Evolutionary conservation across 2,113 vertebrate species (phyloP).

Genomic region (Peucedramus taeniatus): DNA sequence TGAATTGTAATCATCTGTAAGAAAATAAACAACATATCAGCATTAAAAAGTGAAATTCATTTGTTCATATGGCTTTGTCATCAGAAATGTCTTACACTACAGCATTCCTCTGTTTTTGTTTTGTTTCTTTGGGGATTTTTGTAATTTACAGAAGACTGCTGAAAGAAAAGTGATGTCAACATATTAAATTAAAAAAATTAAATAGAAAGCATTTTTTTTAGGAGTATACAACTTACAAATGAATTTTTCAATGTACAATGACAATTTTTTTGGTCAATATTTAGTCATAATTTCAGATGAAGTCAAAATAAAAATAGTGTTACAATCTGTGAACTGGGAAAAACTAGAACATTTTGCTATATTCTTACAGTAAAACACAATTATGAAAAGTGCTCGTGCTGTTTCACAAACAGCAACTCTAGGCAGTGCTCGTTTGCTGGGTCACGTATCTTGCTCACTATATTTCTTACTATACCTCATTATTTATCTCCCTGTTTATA

Average conservation of each 20-base stretch:
- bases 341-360: not conserved
- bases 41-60: not conserved
- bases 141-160: not conserved
- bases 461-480: not conserved
- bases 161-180: not conserved
- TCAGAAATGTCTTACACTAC: not conserved
- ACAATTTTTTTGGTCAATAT: not conserved
- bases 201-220: not conserved
- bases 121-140: not conserved
- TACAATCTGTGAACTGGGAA: not conserved
- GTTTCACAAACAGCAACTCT: not conserved
- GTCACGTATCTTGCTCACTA: rapidly evolving
- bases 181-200: not conserved
- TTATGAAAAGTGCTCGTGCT: not conserved
- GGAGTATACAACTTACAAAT: not conserved
- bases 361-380: not conserved
- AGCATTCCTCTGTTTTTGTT: not conserved
- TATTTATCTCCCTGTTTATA: not conserved
- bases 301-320: not conserved
- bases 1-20: constrained; percentile 54
- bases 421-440: rapidly evolving
- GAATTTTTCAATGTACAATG: not conserved
- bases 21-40: constrained; percentile 59
- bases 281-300: not conserved
- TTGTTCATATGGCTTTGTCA: not conserved